Evolutionary conservation across 2,113 vertebrate species (phyloP).

Genomic region (Alces alces): DNA sequence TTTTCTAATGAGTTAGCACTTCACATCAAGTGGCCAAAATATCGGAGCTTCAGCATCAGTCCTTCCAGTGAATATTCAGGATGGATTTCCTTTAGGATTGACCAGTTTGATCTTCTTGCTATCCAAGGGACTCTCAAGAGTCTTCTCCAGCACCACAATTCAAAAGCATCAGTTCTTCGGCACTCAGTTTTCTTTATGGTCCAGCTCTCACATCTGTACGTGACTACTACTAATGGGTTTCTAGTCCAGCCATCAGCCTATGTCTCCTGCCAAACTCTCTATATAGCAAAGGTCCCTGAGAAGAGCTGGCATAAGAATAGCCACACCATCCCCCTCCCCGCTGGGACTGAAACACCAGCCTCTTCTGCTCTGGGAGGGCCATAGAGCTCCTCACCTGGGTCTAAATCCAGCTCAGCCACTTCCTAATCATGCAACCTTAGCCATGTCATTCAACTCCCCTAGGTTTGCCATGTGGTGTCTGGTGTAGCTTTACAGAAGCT

Average conservation of each 20-base stretch:
- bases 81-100: not conserved
- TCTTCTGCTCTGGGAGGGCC: not conserved
- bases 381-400: not conserved
- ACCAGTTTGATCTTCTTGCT: not conserved
- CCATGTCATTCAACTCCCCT: fast-evolving
- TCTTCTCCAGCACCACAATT: not conserved
- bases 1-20: not conserved
- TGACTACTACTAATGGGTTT: not conserved
- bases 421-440: fast-evolving
- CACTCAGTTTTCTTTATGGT: not conserved
- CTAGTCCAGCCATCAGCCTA: not conserved
- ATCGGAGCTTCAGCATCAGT: not conserved
- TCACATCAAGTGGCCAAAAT: not conserved
- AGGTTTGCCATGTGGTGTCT: too few species aligned
- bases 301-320: not conserved
- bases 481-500: not conserved
- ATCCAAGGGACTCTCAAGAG: not conserved
- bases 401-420: not conserved
- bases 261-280: not conserved
- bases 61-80: not conserved
- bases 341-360: not conserved
- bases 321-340: fast-evolving
- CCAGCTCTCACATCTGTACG: not conserved
- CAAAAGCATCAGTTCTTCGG: not conserved
- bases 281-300: not conserved